Evolutionary conservation across 2,888 invertebrate genomes (phyloP).

Genomic region (Trichopoda pennipes): DNA sequence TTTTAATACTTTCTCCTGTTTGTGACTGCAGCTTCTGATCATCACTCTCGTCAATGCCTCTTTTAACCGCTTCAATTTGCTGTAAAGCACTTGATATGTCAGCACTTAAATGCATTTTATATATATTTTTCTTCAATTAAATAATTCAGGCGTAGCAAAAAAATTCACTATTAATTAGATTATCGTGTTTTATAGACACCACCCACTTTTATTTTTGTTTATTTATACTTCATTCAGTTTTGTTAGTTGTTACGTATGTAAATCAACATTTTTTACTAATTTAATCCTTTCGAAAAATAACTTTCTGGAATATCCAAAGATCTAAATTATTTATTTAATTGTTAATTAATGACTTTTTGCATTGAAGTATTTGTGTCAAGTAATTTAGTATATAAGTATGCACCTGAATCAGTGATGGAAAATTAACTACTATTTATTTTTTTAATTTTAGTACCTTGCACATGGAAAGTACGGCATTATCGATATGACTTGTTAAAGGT

Average conservation of each 20-base stretch:
- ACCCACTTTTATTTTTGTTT: conserved; percentile 44
- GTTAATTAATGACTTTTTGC: conserved; percentile 24
- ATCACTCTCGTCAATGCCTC: conserved; percentile 91
- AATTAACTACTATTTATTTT: background rate
- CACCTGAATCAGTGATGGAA: conserved; percentile 15
- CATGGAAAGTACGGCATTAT: background rate
- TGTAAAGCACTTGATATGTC: conserved; percentile 95
- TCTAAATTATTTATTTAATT: background rate
- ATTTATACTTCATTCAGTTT: background rate
- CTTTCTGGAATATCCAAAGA: background rate
- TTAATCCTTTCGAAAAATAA: background rate
- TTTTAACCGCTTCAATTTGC: conserved; percentile 93
- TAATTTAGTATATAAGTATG: too few species aligned
- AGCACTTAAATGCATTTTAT: conserved; percentile 79
- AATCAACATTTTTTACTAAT: background rate
- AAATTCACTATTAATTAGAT: conserved; percentile 54
- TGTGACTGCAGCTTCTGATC: conserved; percentile 89
- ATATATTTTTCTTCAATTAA: background rate
- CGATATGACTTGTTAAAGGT: background rate
- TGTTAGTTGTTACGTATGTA: background rate
- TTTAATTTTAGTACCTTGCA: background rate
- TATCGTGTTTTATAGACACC: conserved; percentile 41
- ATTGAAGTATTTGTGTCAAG: conserved; percentile 42
- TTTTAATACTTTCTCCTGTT: conserved; percentile 89
- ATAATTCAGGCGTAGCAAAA: conserved; percentile 27